Conservation (phyloP, 2,113 vertebrate genomes). For the Nestor notabilis region DNA sequence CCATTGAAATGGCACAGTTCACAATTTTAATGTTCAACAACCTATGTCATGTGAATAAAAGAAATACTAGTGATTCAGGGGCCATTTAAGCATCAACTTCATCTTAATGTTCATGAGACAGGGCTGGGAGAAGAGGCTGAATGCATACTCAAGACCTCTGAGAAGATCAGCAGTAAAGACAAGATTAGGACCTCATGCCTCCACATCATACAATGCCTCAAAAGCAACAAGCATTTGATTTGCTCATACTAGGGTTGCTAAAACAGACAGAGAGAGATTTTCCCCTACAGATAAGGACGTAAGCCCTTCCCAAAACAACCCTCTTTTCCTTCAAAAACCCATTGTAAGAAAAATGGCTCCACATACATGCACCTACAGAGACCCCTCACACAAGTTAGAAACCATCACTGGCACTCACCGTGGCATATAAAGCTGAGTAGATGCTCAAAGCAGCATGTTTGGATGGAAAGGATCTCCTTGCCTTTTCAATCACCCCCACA, state of each 20-base stretch:
- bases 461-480: slow-evolving; percentile 94
- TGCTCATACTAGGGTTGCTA: background rate
- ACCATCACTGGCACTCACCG: slow-evolving; percentile 77
- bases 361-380: background rate
- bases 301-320: background rate
- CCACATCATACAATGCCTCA: background rate
- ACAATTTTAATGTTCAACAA: background rate
- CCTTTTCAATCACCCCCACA: slow-evolving; percentile 85
- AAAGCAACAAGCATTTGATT: background rate
- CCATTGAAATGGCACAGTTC: background rate
- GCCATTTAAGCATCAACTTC: background rate
- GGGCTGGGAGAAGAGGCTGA: background rate
- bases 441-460: slow-evolving; percentile 97
- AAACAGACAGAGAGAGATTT: background rate
- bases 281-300: background rate
- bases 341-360: background rate
- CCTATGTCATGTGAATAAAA: background rate
- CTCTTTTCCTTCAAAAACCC: background rate
- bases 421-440: slow-evolving; percentile 95
- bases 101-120: background rate
- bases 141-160: background rate
- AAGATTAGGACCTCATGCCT: background rate
- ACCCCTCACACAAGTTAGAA: background rate
- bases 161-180: background rate
- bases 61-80: background rate